Evolutionary conservation across 2,888 invertebrate genomes (phyloP), one percentile per base, ranked within the genome.

Genomic region (Perizoma affinitatum): DNA sequence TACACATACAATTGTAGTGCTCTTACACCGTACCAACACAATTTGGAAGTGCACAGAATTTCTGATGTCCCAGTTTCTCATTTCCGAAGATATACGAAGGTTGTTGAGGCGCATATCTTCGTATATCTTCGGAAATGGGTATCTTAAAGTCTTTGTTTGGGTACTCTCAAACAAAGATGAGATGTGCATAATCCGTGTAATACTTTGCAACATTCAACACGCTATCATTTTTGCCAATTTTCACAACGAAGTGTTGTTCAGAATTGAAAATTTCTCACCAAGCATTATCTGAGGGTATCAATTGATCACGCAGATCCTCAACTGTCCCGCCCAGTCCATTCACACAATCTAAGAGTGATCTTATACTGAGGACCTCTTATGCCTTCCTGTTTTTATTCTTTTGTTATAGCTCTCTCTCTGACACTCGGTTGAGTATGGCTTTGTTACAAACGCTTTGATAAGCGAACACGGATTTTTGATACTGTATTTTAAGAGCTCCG

Each of bases 371-470:
- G 71, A 77, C 78, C 88, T 80, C 90, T 90, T 82, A 78, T 80
- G 79, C 88, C 88, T 90, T 90, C 90, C 90, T 84, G 88, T 84
- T 89, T 83, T 79, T 84, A 80, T 86, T 90, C 91, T 89, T 90
- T 91, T 90, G 90, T 90, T 80, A 79, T 74, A 80, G 81, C 86
- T 55, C 86, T 75, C 86, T 75, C 70, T 80, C 80, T 78, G 78
- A 80, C 84, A 84, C 90, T 90, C 72, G 79, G 86, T 82, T 67
- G 79, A 82, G 82, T 79, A 79, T 78, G 80, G 82, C 90, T 88
- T 90, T 89, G 91, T 90, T 84, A 84, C 82, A 83, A 82, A 83
- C 76, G 79, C 84, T 86, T 83, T 87, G 86, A 86, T 83, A 86
- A 86, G 80, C 78, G 76, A 61, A 58, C 54, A 10, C 50, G 60